Evolutionary conservation across 2,888 invertebrate species (phyloP).

Genomic region (Rhodophaea formosa): DNA sequence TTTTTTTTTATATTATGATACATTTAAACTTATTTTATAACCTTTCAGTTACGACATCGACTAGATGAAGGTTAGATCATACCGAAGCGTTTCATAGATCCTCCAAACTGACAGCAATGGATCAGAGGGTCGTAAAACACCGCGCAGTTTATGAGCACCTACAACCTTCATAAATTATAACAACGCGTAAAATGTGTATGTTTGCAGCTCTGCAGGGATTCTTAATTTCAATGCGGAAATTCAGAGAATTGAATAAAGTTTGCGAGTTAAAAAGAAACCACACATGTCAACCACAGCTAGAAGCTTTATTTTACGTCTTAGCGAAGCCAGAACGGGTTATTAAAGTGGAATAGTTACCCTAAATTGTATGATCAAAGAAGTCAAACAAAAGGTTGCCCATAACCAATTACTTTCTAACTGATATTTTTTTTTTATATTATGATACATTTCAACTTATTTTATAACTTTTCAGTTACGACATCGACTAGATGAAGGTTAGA

Average conservation of each 20-base stretch:
- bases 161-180: neutral
- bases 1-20: too few relatives aligned
- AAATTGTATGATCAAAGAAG: too few relatives aligned
- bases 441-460: too few relatives aligned
- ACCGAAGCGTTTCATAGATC: neutral
- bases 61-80: neutral
- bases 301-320: too few relatives aligned
- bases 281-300: too few relatives aligned
- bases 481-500: neutral
- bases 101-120: conserved; percentile 6
- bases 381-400: too few relatives aligned
- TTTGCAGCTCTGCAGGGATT: conserved; percentile 4
- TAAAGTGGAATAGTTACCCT: too few relatives aligned
- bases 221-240: conserved; percentile 1
- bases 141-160: conserved; percentile 3
- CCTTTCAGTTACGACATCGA: neutral
- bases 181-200: neutral
- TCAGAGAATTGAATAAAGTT: neutral
- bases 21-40: too few relatives aligned
- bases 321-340: too few relatives aligned
- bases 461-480: neutral
- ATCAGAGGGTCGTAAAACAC: conserved; percentile 7
- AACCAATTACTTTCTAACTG: too few relatives aligned
- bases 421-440: too few relatives aligned
- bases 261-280: too few relatives aligned